Conservation (phyloP, 2,888 invertebrate species). For the Pristionchus mayeri region DNA sequence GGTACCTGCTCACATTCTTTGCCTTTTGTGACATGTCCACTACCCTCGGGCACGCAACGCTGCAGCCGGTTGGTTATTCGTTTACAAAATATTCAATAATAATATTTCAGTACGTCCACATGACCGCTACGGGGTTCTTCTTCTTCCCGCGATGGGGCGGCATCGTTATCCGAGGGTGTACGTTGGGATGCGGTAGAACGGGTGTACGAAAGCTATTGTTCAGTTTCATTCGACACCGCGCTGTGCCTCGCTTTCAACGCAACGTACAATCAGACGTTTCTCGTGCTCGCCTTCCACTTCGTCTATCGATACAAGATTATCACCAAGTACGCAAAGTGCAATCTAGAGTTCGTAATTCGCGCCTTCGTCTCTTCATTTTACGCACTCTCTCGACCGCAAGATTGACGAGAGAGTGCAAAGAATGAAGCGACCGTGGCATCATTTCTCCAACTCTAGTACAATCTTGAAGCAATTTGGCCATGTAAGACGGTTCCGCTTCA, state of each 20-base stretch:
- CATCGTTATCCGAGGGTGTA: not conserved
- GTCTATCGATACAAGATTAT: slow-evolving; percentile 12
- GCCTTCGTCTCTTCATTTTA: too few species aligned
- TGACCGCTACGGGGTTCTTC: not conserved
- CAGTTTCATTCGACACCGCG: not conserved
- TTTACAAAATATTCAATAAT: not conserved
- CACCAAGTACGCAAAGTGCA: slow-evolving; percentile 5
- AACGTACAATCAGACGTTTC: not conserved
- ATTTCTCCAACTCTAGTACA: not conserved
- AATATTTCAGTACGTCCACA: not conserved
- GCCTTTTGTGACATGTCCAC: not conserved
- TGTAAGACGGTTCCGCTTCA: too few species aligned
- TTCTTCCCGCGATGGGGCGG: not conserved
- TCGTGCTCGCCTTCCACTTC: slow-evolving; percentile 11
- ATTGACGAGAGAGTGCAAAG: too few species aligned
- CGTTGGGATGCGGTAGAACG: not conserved
- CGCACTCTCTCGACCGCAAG: too few species aligned
- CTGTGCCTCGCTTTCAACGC: not conserved
- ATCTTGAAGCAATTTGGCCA: too few species aligned
- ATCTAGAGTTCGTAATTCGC: too few species aligned
- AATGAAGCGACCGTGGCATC: too few species aligned
- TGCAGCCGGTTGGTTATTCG: not conserved
- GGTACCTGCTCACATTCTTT: not conserved
- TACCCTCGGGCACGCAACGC: not conserved
- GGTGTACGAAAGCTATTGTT: too few species aligned